Evolutionary conservation across 1,140 invertebrate species (phyloP).

Genomic region (Drosophila lacteicornis): DNA sequence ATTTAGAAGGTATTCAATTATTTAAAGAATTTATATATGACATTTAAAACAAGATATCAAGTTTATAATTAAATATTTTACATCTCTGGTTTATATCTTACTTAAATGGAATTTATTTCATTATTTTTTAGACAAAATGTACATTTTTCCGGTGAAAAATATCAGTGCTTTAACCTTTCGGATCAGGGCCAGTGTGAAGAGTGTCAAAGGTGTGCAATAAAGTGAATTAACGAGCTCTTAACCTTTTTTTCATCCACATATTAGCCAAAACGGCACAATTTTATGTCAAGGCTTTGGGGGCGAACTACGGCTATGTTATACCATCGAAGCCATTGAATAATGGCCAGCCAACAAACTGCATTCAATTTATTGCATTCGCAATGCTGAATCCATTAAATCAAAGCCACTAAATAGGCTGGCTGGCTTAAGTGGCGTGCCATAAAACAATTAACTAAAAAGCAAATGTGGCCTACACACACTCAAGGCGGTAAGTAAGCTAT

Average conservation of each 20-base stretch:
- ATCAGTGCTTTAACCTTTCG: neutral
- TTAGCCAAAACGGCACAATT: constrained; percentile 26
- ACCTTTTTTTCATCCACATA: constrained; percentile 39
- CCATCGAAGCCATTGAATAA: constrained; percentile 30
- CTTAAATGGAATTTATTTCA: too few relatives aligned
- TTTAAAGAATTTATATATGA: too few relatives aligned
- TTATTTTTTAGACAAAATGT: neutral
- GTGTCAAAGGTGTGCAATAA: constrained; percentile 53
- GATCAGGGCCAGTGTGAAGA: constrained; percentile 24
- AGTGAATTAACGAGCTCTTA: constrained; percentile 48
- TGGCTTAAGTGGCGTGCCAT: constrained; percentile 64
- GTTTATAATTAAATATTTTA: too few relatives aligned
- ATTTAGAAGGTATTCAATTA: neutral
- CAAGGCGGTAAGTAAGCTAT: constrained; percentile 45
- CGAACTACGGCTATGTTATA: constrained; percentile 7
- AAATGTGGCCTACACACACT: constrained; percentile 46
- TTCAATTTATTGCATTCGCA: constrained; percentile 55
- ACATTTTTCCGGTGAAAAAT: constrained; percentile 2
- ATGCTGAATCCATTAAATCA: constrained; percentile 70
- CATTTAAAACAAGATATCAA: too few relatives aligned
- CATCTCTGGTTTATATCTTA: too few relatives aligned
- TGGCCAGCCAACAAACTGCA: constrained; percentile 16
- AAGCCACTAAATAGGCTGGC: constrained; percentile 23
- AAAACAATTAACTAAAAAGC: constrained; percentile 66
- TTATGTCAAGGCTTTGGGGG: constrained; percentile 45